A percentile compares a stretch with the other conserved stretches of the same genome.
phyloP scores from a whole-genome alignment of 2,888 invertebrate species.

The Phaedon cochleariae region DNA sequence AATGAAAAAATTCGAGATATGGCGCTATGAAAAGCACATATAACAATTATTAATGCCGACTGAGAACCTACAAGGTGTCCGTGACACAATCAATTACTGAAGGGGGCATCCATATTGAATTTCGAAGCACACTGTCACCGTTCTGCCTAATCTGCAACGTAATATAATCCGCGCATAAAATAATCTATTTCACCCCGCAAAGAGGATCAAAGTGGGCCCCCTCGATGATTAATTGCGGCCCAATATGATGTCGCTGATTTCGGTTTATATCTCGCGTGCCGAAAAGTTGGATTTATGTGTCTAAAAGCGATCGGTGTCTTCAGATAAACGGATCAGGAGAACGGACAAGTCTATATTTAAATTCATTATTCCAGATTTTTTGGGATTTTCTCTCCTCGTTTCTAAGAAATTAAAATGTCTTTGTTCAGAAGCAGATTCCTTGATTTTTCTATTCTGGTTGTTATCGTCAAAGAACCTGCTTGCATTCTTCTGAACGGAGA shows the following conservation, averaged over 20 bases:
- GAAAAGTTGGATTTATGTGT: conserved; percentile 35
- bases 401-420: too few relatives aligned
- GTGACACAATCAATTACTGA: conserved; percentile 30
- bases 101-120: conserved; percentile 32
- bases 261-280: conserved; percentile 47
- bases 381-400: too few relatives aligned
- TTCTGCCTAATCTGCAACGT: conserved; percentile 29
- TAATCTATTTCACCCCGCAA: conserved; percentile 52
- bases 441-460: too few relatives aligned
- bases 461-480: too few relatives aligned
- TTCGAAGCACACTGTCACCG: conserved; percentile 37
- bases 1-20: too few relatives aligned
- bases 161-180: conserved; percentile 45
- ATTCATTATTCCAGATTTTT: too few relatives aligned
- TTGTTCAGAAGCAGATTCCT: too few relatives aligned
- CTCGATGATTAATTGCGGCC: conserved; percentile 55
- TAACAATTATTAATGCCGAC: not conserved
- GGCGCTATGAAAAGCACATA: too few relatives aligned
- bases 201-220: conserved; percentile 51
- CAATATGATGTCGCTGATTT: conserved; percentile 55
- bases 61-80: conserved; percentile 15
- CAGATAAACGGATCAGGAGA: conserved; percentile 15
- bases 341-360: too few relatives aligned
- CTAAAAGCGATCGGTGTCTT: not conserved
- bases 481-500: too few relatives aligned